Percentiles rank a stretch among this genome's conserved stretches.
Evolutionary conservation across 2,113 vertebrate species (phyloP).

Genomic region (Elephantulus edwardii): DNA sequence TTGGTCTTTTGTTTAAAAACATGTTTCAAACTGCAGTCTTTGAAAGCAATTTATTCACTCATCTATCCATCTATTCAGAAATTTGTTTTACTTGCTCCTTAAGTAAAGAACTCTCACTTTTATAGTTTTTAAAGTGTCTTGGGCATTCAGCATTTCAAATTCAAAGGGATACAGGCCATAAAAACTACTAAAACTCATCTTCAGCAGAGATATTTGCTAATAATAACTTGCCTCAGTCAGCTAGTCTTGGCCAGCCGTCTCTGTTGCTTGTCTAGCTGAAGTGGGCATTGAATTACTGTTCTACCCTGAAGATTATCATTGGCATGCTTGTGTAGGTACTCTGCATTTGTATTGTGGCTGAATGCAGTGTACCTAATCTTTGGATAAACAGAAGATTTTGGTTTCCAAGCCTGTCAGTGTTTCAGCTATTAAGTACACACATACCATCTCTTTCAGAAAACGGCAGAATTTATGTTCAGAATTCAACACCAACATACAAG

Average conservation of each 20-base stretch:
- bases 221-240: not conserved
- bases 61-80: not conserved
- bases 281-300: not conserved
- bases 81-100: constrained; percentile 31
- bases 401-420: constrained; percentile 55
- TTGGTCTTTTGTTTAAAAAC: constrained; percentile 18
- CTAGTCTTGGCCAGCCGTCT: not conserved
- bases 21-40: not conserved
- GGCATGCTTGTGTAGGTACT: accelerated
- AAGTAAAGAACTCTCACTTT: constrained; percentile 3
- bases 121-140: not conserved
- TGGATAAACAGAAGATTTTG: constrained; percentile 58
- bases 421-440: constrained; percentile 35
- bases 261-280: constrained; percentile 32
- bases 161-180: not conserved
- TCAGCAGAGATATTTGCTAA: constrained; percentile 12
- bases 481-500: constrained; percentile 70
- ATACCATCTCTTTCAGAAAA: constrained; percentile 58
- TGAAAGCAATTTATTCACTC: not conserved
- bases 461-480: constrained; percentile 60
- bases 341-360: not conserved
- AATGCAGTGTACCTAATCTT: constrained; percentile 11
- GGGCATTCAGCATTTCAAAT: not conserved
- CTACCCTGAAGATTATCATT: not conserved
- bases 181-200: constrained; percentile 17